phyloP scores from a whole-genome alignment of 2,797 vertebrate genomes.

The Chelon labrosus region DNA sequence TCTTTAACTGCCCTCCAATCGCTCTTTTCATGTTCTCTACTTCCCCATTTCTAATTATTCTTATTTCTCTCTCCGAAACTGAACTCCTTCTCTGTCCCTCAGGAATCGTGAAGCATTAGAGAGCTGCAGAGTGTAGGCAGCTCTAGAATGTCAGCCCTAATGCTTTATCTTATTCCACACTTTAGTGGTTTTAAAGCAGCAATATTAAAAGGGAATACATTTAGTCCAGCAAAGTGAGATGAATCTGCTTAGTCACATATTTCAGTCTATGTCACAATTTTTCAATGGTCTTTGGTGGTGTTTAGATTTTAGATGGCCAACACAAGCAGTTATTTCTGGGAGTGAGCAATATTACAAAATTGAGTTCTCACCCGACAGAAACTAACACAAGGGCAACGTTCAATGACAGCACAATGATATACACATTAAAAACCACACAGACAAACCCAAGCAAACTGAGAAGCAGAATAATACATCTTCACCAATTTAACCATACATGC shows the following conservation, averaged over 20 bases:
- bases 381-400: no score
- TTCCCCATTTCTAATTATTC: conserved; percentile 18
- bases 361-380: no score
- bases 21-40: not conserved
- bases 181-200: conserved; percentile 37
- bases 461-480: no score
- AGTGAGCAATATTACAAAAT: no score
- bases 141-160: conserved; percentile 17
- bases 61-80: conserved; percentile 9
- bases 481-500: no score
- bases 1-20: not conserved
- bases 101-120: conserved; percentile 32
- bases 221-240: conserved; percentile 24
- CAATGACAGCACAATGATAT: no score
- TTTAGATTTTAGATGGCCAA: no score
- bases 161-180: conserved; percentile 17
- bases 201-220: conserved; percentile 30
- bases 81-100: conserved; percentile 28
- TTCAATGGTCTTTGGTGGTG: not conserved
- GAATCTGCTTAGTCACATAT: not conserved
- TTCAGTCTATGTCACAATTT: not conserved
- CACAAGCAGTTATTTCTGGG: no score
- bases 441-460: no score
- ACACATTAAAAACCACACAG: no score
- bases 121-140: conserved; percentile 27